Evolutionary conservation across 2,113 vertebrate species (phyloP), one percentile per base, ranked within the genome.

Genomic region (Takifugu bimaculatus): DNA sequence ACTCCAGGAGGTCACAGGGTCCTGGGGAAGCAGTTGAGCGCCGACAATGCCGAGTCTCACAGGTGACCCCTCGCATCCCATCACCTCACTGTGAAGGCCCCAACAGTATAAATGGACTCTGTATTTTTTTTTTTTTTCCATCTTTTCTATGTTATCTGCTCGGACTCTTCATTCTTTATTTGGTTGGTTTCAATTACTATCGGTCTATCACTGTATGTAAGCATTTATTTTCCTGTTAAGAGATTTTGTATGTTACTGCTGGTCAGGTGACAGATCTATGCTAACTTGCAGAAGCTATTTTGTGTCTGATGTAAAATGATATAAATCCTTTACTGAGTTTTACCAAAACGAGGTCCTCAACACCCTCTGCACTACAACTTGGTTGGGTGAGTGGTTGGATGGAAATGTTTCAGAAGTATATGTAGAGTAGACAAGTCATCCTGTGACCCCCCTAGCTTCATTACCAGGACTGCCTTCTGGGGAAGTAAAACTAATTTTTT

Each of bases 21-120:
- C 55, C 90, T 98, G 9, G 96, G 96, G 81, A 99, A 99, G 90
- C 97, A 99, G 87, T 92, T 99, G 75, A 99, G 96, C 2, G 94
- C 97, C 0, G 97, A 99, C 91, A 96, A 94, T 26, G 96, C 97
- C 0, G 97, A 99, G 81, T 91, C 92, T 6, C 96, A 98, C 93
- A 97, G 97, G 97, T 99, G 75, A 89, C 70, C 53, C 58, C 56
- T 25, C 26, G 28, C 70, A 44, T 43, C 55, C 55, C 7, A 35
- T 75, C 74, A 58, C 43, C 60, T 51, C 14, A 39, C 50, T 54
- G 58, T 27, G 55, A 57, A 45, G 75, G 54, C 43, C 32, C 53
- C 53, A 39, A 28, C 55, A 68, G 13, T 42, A 67, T 39, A 28
- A 42, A 9, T 47, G 47, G 75, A 79, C 75, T 65, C 0, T 50